These are phyloP conservation scores for Dinothrombium tinctorium DNA, from an alignment of 1,140 invertebrate species.

Conservation along the genomic window DNA sequence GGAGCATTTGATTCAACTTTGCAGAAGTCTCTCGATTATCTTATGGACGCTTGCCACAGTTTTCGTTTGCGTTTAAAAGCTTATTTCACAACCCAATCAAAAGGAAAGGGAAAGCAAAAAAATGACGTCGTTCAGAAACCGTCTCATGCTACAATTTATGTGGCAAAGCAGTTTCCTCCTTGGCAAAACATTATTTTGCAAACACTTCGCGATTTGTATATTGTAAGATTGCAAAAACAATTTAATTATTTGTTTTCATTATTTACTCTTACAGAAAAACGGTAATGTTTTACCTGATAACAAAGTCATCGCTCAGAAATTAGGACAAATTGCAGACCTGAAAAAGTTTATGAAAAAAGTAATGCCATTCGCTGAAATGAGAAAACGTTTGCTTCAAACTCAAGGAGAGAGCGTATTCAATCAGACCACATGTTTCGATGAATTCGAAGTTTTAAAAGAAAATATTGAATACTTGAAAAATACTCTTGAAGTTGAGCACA, in stretches of 20 bases:
- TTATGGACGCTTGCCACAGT: slow-evolving; percentile 67
- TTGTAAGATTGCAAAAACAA: no score
- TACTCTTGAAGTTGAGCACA: slow-evolving; percentile 60
- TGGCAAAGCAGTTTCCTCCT: slow-evolving; percentile 73
- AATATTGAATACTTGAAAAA: slow-evolving; percentile 55
- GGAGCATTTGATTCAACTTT: slow-evolving; percentile 46
- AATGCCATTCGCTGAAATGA: slow-evolving; percentile 86
- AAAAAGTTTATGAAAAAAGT: slow-evolving; percentile 87
- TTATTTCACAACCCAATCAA: slow-evolving; percentile 25
- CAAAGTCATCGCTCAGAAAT: slow-evolving; percentile 50
- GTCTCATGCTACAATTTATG: slow-evolving; percentile 54
- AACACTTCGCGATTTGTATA: slow-evolving; percentile 48
- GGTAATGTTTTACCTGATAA: slow-evolving; percentile 51
- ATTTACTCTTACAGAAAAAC: no score
- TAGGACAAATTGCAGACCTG: slow-evolving; percentile 43
- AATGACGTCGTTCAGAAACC: slow-evolving; percentile 29
- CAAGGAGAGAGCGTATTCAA: slow-evolving; percentile 47
- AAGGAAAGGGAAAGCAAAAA: slow-evolving; percentile 34
- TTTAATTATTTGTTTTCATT: no score
- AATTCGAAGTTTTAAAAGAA: slow-evolving; percentile 43
- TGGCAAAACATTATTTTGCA: slow-evolving; percentile 76
- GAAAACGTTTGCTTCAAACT: slow-evolving; percentile 43
- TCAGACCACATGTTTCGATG: slow-evolving; percentile 61
- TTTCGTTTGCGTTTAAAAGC: slow-evolving; percentile 69
- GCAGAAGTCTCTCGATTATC: slow-evolving; percentile 56